phyloP scores from a whole-genome alignment of 2,797 vertebrate species.

The Tokudaia tokunoshimensis region DNA sequence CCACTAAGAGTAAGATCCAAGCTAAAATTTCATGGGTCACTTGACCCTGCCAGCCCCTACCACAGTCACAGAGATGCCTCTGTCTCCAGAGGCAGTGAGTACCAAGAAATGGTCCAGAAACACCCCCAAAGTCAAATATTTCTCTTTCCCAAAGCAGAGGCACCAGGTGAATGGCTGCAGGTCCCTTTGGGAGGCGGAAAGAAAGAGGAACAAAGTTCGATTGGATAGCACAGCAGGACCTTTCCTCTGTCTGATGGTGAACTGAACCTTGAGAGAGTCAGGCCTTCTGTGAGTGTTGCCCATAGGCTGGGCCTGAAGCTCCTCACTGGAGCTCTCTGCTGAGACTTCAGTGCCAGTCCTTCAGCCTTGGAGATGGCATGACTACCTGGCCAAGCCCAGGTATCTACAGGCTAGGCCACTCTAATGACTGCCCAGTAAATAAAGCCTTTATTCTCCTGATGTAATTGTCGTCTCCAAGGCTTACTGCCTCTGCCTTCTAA shows the following conservation, averaged over 20 bases:
- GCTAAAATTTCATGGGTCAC: neutral
- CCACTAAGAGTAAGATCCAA: neutral
- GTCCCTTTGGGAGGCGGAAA: neutral
- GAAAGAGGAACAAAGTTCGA: neutral
- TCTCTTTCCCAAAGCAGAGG: neutral
- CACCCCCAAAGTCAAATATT: neutral
- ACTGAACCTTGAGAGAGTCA: neutral
- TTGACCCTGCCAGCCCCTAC: neutral
- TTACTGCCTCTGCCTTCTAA: neutral
- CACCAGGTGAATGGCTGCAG: neutral
- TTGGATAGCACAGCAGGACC: neutral
- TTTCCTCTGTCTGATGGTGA: neutral
- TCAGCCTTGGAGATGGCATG: neutral
- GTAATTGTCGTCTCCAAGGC: neutral
- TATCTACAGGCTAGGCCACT: neutral
- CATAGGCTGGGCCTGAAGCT: neutral
- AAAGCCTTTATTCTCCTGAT: neutral
- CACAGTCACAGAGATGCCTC: neutral
- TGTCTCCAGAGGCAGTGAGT: neutral
- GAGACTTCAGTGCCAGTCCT: neutral
- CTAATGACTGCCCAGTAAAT: neutral
- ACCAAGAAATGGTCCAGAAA: neutral
- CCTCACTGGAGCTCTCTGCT: neutral
- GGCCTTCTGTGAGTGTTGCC: neutral
- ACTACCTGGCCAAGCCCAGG: neutral